phyloP scores from a whole-genome alignment of 1,140 invertebrate genomes.

The Drosophila sulfurigaster region DNA sequence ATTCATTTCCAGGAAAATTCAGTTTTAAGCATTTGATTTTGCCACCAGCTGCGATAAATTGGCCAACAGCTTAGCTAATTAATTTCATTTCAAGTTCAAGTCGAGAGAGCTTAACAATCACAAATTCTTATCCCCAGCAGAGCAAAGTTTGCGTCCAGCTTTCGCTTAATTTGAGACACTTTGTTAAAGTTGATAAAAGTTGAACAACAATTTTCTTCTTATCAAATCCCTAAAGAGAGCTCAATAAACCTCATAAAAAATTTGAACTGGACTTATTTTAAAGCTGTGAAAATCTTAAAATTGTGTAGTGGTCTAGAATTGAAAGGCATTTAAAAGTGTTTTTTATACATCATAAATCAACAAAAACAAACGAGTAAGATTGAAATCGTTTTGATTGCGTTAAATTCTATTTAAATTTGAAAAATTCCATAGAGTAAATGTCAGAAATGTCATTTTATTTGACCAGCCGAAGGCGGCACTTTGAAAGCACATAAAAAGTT shows the following conservation, averaged over 20 bases:
- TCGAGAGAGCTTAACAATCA: neutral
- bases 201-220: slow-evolving; percentile 26
- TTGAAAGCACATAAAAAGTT: too few species aligned
- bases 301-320: too few species aligned
- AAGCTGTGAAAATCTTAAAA: neutral
- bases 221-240: slow-evolving; percentile 8
- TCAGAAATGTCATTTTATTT: too few species aligned
- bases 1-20: neutral
- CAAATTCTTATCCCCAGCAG: slow-evolving; percentile 1
- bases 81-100: slow-evolving; percentile 32
- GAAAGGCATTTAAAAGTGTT: too few species aligned
- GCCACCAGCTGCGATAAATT: slow-evolving; percentile 38
- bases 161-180: slow-evolving; percentile 35
- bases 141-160: neutral
- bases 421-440: too few species aligned
- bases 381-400: too few species aligned
- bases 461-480: too few species aligned
- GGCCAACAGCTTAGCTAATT: slow-evolving; percentile 44
- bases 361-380: too few species aligned
- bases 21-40: slow-evolving; percentile 7
- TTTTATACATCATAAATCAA: too few species aligned
- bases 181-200: slow-evolving; percentile 19
- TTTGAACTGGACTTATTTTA: neutral
- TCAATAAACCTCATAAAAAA: neutral
- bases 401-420: too few species aligned